Percentiles rank a stretch among this genome's conserved stretches.
Evolutionary conservation across 2,797 vertebrate genomes (phyloP).

Genomic region (Spheniscus humboldti): DNA sequence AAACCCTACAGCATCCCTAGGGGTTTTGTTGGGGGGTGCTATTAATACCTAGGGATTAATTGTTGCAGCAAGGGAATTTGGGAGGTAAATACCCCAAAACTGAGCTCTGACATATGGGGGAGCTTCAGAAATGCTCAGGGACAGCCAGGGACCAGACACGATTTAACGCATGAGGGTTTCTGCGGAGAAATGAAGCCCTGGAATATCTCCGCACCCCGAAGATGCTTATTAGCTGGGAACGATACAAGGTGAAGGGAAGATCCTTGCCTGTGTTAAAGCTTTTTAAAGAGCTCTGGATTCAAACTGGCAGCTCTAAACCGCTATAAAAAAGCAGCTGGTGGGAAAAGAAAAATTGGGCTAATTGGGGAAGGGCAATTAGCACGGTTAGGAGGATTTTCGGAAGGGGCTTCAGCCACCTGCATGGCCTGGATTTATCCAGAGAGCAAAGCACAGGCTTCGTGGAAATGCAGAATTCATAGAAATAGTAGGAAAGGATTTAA

Average conservation of each 20-base stretch:
- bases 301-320: neutral
- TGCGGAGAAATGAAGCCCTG: rapidly evolving
- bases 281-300: neutral
- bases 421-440: neutral
- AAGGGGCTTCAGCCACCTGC: neutral
- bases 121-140: rapidly evolving
- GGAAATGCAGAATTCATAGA: rapidly evolving
- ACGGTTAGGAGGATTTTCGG: neutral
- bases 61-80: neutral
- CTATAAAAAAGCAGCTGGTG: neutral
- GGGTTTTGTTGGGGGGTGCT: rapidly evolving
- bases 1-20: neutral
- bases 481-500: neutral
- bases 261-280: neutral
- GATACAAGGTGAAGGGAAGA: neutral
- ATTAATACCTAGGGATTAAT: neutral
- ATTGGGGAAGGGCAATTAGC: conserved; percentile 29
- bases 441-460: neutral
- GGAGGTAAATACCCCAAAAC: neutral
- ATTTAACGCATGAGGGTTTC: neutral
- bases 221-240: neutral
- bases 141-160: rapidly evolving
- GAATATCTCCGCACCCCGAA: rapidly evolving
- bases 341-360: conserved; percentile 13
- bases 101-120: neutral